Evolutionary conservation across 2,888 invertebrate species (phyloP), one percentile per base, ranked within the genome.

Genomic region (Latrodectus elegans): DNA sequence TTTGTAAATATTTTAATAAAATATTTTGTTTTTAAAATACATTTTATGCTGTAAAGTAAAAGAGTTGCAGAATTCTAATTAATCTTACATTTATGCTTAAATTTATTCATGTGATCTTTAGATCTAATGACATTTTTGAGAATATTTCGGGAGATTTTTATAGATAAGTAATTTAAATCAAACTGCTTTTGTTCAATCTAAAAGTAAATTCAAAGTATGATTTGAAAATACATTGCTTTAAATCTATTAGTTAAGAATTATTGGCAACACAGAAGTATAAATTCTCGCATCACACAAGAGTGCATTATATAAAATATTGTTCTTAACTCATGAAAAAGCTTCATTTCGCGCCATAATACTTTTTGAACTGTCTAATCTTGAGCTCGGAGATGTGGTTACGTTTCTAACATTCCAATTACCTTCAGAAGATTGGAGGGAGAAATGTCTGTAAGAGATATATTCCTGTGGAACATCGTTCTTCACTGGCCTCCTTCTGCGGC

Each of bases 361-460:
- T 75, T 85, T 83, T 53, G 83, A 75, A 70, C 83, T 74, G 17
- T 83, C 76, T 8, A 74, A 17, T 52, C 83, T 84, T 38, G 85
- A 85, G 64, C 85, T 84, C 60, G 84, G 84, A 14, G 78, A 79
- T 68, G 85, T 55, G 55, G 80, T 17, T 52, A 70, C 64, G 71
- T 86, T 86, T 71, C 80, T 80, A 38, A 70, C 81, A 26, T 72
- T 85, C 79, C 79, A 85, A 85, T 88, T 88, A 88, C 90, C 90
- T 85, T 90, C 90, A 64, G 89, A 87, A 38, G 90, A 89, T 70
- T 90, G 91, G 82, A 91, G 90, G 72, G 91, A 91, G 82, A 91
- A 91, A 85, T 91, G 91, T 88, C 91, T 89, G 83, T 91, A 91
- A 71, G 91, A 91, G 79, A 91, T 91, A 84, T 90, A 91, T 75